Percentiles rank a stretch among this genome's conserved stretches.
Conservation (phyloP, 2,797 vertebrate species). For the Etheostoma perlongum region DNA sequence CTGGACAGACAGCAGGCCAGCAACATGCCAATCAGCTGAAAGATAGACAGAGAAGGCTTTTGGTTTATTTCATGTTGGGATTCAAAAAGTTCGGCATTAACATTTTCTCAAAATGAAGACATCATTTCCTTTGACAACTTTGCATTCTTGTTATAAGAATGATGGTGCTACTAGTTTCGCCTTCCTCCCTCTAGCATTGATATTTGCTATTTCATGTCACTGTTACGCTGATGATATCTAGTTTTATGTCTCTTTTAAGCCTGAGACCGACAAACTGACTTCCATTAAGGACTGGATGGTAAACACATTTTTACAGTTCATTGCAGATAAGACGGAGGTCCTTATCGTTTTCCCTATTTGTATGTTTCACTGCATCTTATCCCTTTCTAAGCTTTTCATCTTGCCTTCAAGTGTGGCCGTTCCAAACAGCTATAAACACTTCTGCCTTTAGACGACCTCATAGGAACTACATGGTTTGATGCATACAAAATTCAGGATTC, state of each 20-base stretch:
- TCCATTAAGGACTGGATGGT: too few species aligned
- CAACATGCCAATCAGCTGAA: slow-evolving; percentile 97
- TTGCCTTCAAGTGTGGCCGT: not conserved
- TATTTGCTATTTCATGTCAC: too few species aligned
- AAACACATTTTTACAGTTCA: too few species aligned
- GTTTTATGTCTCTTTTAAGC: too few species aligned
- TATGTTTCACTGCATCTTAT: not conserved
- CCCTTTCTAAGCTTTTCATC: not conserved
- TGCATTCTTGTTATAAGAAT: not conserved
- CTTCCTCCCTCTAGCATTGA: not conserved
- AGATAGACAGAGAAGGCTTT: slow-evolving; percentile 6
- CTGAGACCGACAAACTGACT: too few species aligned
- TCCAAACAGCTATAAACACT: not conserved
- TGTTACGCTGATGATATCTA: too few species aligned
- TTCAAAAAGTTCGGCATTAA: not conserved
- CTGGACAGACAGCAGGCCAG: slow-evolving; percentile 98
- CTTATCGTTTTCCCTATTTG: not conserved
- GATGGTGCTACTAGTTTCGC: too few species aligned
- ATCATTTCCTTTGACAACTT: not conserved
- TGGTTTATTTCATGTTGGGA: not conserved
- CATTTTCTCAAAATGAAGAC: not conserved
- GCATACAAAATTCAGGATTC: not conserved
- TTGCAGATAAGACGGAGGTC: too few species aligned
- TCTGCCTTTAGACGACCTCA: not conserved
- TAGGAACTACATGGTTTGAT: not conserved